Evolutionary conservation across 1,140 invertebrate genomes (phyloP).

Genomic region (Conus betulinus): DNA sequence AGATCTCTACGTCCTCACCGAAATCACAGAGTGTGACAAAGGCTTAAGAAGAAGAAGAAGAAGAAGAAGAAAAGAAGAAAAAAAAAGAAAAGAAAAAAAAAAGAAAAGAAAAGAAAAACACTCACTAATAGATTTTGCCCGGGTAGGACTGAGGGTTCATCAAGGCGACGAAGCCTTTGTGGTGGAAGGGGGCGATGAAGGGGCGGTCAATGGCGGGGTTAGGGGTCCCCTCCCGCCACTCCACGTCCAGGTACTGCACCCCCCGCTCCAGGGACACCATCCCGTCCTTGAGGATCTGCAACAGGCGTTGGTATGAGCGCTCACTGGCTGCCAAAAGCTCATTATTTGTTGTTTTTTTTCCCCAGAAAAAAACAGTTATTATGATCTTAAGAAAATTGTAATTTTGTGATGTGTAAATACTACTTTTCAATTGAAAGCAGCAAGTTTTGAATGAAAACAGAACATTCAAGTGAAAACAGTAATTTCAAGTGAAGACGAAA

Average conservation of each 20-base stretch:
- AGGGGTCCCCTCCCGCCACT: slow-evolving; percentile 37
- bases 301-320: too few species aligned
- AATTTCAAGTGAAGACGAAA: too few species aligned
- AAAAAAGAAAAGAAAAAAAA: not conserved
- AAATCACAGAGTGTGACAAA: slow-evolving; percentile 24
- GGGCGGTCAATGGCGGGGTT: slow-evolving; percentile 41
- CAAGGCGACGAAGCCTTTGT: slow-evolving; percentile 31
- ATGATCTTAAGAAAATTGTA: too few species aligned
- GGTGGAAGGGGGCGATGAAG: slow-evolving; percentile 53
- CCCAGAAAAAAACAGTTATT: not conserved
- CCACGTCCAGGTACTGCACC: not conserved
- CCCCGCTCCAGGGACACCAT: not conserved
- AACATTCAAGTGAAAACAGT: too few species aligned
- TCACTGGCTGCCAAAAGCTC: too few species aligned
- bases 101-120: not conserved
- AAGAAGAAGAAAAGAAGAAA: not conserved
- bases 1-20: too few species aligned
- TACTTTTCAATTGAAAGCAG: too few species aligned
- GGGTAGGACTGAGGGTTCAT: not conserved
- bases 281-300: slow-evolving; percentile 34
- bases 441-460: too few species aligned
- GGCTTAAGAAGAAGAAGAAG: not conserved
- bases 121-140: slow-evolving; percentile 41
- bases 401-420: too few species aligned
- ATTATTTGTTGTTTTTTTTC: too few species aligned